phyloP scores from a whole-genome alignment of 1,140 invertebrate species.

The Bombus waltoni region DNA sequence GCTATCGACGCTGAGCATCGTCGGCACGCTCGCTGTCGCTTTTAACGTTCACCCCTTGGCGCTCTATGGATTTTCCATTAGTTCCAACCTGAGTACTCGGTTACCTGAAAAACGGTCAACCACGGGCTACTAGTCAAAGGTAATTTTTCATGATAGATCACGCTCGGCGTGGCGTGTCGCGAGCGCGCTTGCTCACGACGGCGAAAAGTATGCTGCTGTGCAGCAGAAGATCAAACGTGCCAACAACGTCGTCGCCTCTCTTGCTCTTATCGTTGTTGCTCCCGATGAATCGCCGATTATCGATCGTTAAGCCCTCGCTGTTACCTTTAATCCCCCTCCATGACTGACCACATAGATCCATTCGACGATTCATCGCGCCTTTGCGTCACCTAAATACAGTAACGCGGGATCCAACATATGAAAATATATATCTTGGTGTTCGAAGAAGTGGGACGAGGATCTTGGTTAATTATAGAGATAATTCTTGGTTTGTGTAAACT shows the following conservation, averaged over 20 bases:
- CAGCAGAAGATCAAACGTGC: conserved; percentile 81
- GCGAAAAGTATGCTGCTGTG: conserved; percentile 76
- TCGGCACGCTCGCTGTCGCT: conserved; percentile 67
- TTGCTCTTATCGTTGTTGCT: conserved; percentile 57
- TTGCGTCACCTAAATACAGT: conserved; percentile 8
- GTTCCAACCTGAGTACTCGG: conserved; percentile 69
- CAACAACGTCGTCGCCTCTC: conserved; percentile 73
- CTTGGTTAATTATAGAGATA: not conserved
- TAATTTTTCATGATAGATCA: conserved; percentile 83
- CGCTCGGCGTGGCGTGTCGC: conserved; percentile 76
- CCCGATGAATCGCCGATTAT: conserved; percentile 59
- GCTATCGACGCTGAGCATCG: conserved; percentile 27
- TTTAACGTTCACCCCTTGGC: conserved; percentile 78
- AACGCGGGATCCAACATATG: not conserved
- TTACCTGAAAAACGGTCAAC: conserved; percentile 66
- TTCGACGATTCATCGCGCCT: conserved; percentile 16
- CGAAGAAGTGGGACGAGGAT: conserved; percentile 4
- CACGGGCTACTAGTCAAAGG: conserved; percentile 79
- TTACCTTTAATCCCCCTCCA: conserved; percentile 51
- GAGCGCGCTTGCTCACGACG: conserved; percentile 72
- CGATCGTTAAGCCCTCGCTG: conserved; percentile 49
- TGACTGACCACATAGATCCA: conserved; percentile 11
- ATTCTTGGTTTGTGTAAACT: not conserved
- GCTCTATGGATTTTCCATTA: conserved; percentile 80
- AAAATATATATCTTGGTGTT: not conserved